Percentiles rank a stretch among this genome's conserved stretches.
Evolutionary conservation across 2,888 invertebrate genomes (phyloP).

Genomic region (Coelogynopora nodosa): DNA sequence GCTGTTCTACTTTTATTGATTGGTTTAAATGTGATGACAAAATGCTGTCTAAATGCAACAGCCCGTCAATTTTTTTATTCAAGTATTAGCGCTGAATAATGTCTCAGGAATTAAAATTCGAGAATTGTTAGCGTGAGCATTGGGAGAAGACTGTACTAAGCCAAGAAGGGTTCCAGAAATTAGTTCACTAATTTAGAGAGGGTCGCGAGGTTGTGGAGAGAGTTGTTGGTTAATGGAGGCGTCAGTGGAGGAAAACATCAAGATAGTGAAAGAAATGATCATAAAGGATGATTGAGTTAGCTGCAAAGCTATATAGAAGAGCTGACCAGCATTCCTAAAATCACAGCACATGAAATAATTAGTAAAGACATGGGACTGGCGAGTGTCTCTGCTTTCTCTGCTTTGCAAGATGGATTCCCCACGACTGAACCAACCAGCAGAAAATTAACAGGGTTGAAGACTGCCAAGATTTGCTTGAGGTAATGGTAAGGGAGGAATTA

Average conservation of each 20-base stretch:
- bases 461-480: not conserved
- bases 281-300: not conserved
- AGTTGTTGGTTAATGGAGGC: not conserved
- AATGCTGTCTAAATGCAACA: not conserved
- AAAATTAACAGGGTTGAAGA: not conserved
- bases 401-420: not conserved
- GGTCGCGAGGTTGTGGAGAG: not conserved
- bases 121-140: not conserved
- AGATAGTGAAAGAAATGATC: not conserved
- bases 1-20: not conserved
- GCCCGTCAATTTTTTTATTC: not conserved
- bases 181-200: not conserved
- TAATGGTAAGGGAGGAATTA: not conserved
- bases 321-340: no score
- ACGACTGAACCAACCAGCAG: not conserved
- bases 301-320: not conserved
- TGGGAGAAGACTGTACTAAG: not conserved
- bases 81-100: not conserved
- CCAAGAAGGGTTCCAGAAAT: not conserved
- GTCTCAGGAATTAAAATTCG: not conserved
- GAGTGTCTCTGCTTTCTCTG: no score
- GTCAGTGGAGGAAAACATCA: not conserved
- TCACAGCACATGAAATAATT: not conserved
- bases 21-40: not conserved
- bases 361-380: not conserved